Conservation (phyloP, 2,113 vertebrate species). For the Clarias macrocephalus region DNA sequence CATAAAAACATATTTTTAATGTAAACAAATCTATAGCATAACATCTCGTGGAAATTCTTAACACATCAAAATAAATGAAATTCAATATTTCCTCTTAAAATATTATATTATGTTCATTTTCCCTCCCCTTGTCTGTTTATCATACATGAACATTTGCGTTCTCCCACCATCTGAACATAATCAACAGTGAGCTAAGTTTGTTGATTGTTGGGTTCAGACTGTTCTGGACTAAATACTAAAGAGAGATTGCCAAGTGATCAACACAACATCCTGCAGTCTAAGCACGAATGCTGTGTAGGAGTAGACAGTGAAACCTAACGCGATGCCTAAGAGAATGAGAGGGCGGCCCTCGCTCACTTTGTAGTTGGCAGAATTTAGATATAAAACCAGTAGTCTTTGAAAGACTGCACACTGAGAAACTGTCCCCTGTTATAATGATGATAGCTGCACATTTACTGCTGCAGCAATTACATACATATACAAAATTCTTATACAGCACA, state of each 20-base stretch:
- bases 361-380: slow-evolving; percentile 18
- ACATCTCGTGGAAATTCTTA: too few species aligned
- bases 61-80: not conserved
- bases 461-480: not conserved
- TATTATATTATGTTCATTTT: not conserved
- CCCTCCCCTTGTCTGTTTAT: slow-evolving; percentile 9
- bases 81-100: not conserved
- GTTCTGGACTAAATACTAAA: not conserved
- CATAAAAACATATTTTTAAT: not conserved
- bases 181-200: slow-evolving; percentile 27
- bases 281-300: slow-evolving; percentile 26
- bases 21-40: not conserved
- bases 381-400: slow-evolving; percentile 13
- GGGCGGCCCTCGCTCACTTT: not conserved
- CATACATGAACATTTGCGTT: slow-evolving; percentile 25
- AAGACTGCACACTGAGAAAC: slow-evolving; percentile 4
- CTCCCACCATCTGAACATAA: slow-evolving; percentile 16
- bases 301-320: slow-evolving; percentile 18
- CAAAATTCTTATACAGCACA: not conserved
- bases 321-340: slow-evolving; percentile 26
- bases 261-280: slow-evolving; percentile 7
- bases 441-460: not conserved
- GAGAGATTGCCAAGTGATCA: slow-evolving; percentile 29
- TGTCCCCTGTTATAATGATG: not conserved
- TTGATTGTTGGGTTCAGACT: slow-evolving; percentile 27